A percentile compares a stretch with the other conserved stretches of the same genome.
These are phyloP conservation scores for Nothoprocta perdicaria DNA, from an alignment of 2,113 vertebrate genomes.

Conservation along the genomic window DNA sequence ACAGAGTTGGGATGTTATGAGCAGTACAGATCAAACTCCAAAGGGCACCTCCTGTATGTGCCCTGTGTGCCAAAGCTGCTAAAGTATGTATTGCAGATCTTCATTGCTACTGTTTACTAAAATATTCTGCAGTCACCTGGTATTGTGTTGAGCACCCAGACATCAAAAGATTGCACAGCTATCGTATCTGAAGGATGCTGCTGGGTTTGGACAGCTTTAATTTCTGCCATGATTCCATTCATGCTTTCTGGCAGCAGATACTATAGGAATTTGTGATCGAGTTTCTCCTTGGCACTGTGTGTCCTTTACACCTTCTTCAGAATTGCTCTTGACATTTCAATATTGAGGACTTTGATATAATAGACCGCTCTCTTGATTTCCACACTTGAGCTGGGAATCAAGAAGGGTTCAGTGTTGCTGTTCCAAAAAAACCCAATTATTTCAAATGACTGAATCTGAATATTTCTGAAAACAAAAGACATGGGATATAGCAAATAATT, in stretches of 20 bases:
- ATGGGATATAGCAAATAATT: neutral
- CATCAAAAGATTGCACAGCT: neutral
- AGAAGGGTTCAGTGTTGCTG: neutral
- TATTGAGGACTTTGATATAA: neutral
- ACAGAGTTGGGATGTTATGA: neutral
- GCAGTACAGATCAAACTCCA: no score
- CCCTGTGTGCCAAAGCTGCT: neutral
- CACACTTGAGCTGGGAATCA: neutral
- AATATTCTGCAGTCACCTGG: neutral
- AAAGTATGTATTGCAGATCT: neutral
- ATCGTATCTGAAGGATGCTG: accelerated
- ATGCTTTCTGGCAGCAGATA: slow-evolving; percentile 5
- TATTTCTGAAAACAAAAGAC: neutral
- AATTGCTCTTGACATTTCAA: slow-evolving; percentile 26
- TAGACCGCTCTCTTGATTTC: neutral
- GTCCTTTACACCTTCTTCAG: neutral
- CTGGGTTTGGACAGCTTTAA: neutral
- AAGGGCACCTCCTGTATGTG: neutral
- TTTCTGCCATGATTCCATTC: neutral
- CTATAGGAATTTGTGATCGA: neutral
- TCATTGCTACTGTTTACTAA: neutral
- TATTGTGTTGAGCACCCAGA: neutral
- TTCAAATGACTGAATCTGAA: neutral
- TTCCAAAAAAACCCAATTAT: neutral
- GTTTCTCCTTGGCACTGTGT: neutral